These are phyloP conservation scores for Mus spicilegus DNA, from an alignment of 2,113 vertebrate species.

Conservation along the genomic window DNA sequence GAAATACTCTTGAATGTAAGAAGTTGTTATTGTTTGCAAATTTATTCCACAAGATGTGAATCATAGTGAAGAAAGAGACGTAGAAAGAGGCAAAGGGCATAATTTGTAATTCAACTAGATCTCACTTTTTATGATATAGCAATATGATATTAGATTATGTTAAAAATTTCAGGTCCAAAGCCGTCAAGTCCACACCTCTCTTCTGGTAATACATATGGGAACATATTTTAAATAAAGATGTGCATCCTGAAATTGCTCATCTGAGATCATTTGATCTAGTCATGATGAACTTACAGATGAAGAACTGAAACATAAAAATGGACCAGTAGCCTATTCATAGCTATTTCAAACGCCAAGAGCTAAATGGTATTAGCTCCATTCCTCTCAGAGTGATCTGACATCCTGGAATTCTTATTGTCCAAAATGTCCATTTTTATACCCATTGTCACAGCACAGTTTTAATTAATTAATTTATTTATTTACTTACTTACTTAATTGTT, in stretches of 20 bases:
- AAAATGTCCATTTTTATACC: background rate
- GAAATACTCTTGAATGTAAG: background rate
- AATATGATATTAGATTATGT: background rate
- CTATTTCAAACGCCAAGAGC: slow-evolving; percentile 27
- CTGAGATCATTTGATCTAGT: slow-evolving; percentile 35
- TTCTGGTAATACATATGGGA: background rate
- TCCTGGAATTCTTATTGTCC: background rate
- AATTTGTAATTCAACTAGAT: background rate
- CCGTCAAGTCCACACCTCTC: rapidly evolving
- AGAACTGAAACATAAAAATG: slow-evolving; percentile 28
- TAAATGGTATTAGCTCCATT: background rate
- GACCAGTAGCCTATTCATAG: background rate
- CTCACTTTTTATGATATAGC: background rate
- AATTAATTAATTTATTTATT: background rate
- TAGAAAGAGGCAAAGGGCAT: background rate
- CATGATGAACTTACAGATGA: background rate
- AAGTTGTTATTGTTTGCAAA: background rate
- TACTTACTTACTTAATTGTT: background rate
- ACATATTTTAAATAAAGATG: background rate
- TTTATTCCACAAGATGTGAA: background rate
- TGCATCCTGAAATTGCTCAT: background rate
- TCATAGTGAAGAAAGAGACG: background rate
- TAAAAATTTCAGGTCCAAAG: background rate
- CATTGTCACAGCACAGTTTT: background rate
- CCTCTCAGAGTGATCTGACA: background rate